Conservation (phyloP, 2,113 vertebrate genomes). For the Solea solea region DNA sequence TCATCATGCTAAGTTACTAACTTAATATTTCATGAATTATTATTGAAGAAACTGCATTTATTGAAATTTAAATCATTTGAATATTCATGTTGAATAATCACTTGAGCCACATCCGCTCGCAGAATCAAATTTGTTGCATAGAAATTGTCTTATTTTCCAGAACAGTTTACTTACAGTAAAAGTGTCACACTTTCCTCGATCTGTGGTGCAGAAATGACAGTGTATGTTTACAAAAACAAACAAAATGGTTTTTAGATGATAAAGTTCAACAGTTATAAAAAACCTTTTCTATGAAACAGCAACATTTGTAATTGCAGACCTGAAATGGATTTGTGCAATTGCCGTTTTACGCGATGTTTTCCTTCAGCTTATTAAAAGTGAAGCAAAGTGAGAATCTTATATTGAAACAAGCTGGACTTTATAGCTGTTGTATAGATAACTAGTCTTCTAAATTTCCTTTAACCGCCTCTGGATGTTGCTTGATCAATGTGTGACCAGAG, state of each 20-base stretch:
- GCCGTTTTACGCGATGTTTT: slow-evolving; percentile 27
- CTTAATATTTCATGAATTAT: neutral
- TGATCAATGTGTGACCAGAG: slow-evolving; percentile 10
- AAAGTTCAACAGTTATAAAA: slow-evolving; percentile 6
- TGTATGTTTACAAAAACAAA: neutral
- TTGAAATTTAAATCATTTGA: neutral
- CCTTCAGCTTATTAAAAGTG: neutral
- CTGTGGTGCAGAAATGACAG: slow-evolving; percentile 17
- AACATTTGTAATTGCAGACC: slow-evolving; percentile 36
- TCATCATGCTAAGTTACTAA: neutral
- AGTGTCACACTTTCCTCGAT: neutral
- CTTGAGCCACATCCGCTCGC: neutral
- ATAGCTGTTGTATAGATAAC: slow-evolving; percentile 12
- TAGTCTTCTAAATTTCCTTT: neutral
- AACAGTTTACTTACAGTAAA: too few relatives aligned
- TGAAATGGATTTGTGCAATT: slow-evolving; percentile 9
- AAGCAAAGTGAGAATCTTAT: slow-evolving; percentile 12
- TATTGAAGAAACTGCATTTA: neutral
- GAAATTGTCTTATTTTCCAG: neutral
- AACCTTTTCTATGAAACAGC: slow-evolving; percentile 25
- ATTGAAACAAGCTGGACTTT: neutral
- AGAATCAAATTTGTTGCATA: neutral
- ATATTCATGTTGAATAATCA: neutral
- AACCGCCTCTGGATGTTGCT: slow-evolving; percentile 15
- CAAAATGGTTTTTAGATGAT: slow-evolving; percentile 14